Evolutionary conservation across 2,113 vertebrate genomes (phyloP).

Genomic region (Sapajus apella): DNA sequence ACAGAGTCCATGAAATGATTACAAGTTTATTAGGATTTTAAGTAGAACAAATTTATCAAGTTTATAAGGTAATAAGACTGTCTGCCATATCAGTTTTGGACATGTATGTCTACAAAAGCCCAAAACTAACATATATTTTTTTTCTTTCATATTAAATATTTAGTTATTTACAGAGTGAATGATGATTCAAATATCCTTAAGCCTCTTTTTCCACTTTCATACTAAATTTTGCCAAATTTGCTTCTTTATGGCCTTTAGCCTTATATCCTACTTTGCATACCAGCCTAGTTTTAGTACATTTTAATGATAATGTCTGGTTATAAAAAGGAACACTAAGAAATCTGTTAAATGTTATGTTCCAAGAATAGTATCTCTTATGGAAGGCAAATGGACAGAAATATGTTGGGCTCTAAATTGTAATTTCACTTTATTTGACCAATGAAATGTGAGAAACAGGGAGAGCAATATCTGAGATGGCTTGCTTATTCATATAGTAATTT

Average conservation of each 20-base stretch:
- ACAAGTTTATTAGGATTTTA: slow-evolving; percentile 60
- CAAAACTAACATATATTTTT: not conserved
- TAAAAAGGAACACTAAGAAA: slow-evolving; percentile 44
- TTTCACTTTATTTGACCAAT: slow-evolving; percentile 3
- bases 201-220: not conserved
- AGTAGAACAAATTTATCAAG: slow-evolving; percentile 43
- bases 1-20: slow-evolving; percentile 39
- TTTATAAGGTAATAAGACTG: slow-evolving; percentile 25
- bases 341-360: not conserved
- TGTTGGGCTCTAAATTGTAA: not conserved
- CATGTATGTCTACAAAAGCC: not conserved
- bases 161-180: not conserved
- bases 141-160: slow-evolving; percentile 3
- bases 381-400: not conserved
- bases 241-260: not conserved
- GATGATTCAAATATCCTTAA: not conserved
- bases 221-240: not conserved
- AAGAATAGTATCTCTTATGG: not conserved
- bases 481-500: not conserved
- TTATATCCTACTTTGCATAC: not conserved
- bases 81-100: not conserved
- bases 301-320: slow-evolving; percentile 36
- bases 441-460: not conserved
- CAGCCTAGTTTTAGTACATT: not conserved
- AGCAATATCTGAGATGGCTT: not conserved